Conservation (phyloP, 2,113 vertebrate species). For the Microcebus griseorufus region DNA sequence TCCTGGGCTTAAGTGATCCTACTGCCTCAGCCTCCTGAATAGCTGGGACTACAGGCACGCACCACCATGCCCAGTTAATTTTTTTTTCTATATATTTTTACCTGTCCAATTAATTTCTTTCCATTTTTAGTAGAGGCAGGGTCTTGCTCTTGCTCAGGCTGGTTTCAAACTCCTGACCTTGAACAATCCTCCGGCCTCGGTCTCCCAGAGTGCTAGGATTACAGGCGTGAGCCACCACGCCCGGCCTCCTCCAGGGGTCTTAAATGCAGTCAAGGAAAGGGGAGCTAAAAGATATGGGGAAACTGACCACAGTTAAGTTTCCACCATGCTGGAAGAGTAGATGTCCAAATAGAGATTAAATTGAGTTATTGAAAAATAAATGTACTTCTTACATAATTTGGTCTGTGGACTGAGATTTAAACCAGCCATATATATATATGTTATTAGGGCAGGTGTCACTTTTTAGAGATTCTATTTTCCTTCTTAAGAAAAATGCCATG, state of each 20-base stretch:
- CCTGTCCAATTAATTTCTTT: no score
- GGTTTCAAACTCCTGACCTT: no score
- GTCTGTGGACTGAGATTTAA: background rate
- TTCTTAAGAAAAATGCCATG: slow-evolving; percentile 4
- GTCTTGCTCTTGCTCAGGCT: no score
- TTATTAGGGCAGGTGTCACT: background rate
- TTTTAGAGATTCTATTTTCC: background rate
- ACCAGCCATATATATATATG: background rate
- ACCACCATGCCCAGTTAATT: no score
- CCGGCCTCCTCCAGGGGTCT: background rate
- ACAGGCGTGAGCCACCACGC: no score
- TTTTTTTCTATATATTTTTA: no score
- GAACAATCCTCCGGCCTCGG: no score
- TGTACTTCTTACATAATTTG: background rate
- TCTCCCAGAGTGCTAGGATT: no score
- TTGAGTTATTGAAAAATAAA: slow-evolving; percentile 5
- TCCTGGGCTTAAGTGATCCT: no score
- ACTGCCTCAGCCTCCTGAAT: no score
- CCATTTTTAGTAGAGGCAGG: no score
- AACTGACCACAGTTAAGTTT: background rate
- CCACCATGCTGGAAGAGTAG: background rate
- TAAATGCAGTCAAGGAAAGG: background rate
- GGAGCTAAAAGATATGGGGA: background rate
- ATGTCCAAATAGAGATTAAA: background rate
- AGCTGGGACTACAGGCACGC: no score